Evolutionary conservation across 2,113 vertebrate species (phyloP).

Genomic region (Corythornis vintsioides): DNA sequence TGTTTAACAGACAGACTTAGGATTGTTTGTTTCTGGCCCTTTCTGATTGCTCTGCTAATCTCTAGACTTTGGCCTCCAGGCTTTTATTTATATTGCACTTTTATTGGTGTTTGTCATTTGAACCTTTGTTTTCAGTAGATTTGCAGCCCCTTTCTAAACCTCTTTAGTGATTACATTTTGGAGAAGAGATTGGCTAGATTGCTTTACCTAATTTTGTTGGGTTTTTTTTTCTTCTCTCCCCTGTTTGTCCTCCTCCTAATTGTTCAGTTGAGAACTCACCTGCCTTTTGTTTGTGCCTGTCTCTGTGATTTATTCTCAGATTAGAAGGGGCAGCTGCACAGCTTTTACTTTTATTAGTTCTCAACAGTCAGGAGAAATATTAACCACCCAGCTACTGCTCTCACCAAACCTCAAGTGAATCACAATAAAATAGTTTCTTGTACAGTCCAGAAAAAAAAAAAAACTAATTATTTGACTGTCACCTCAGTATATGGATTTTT

Average conservation of each 20-base stretch:
- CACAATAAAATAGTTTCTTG: background rate
- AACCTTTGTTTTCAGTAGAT: conserved; percentile 47
- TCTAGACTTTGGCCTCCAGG: conserved; percentile 56
- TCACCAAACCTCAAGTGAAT: background rate
- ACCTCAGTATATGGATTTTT: background rate
- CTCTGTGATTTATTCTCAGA: conserved; percentile 47
- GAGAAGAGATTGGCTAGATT: background rate
- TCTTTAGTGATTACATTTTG: conserved; percentile 50
- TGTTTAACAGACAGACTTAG: conserved; percentile 23
- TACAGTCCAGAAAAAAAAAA: background rate
- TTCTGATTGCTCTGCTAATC: conserved; percentile 56
- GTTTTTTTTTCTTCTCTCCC: background rate
- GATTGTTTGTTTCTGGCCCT: conserved; percentile 39
- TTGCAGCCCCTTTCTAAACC: background rate
- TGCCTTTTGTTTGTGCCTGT: conserved; percentile 34
- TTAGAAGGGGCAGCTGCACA: conserved; percentile 25
- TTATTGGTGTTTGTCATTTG: conserved; percentile 52
- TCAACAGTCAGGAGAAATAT: conserved; percentile 28
- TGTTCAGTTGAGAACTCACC: conserved; percentile 11
- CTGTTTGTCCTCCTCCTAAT: background rate
- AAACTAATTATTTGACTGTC: background rate
- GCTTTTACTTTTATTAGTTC: conserved; percentile 48
- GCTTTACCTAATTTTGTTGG: background rate
- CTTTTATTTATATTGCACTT: conserved; percentile 52
- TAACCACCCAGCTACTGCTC: background rate